Evolutionary conservation across 2,888 invertebrate genomes (phyloP).

Genomic region (Nipponacmea schrenckii): DNA sequence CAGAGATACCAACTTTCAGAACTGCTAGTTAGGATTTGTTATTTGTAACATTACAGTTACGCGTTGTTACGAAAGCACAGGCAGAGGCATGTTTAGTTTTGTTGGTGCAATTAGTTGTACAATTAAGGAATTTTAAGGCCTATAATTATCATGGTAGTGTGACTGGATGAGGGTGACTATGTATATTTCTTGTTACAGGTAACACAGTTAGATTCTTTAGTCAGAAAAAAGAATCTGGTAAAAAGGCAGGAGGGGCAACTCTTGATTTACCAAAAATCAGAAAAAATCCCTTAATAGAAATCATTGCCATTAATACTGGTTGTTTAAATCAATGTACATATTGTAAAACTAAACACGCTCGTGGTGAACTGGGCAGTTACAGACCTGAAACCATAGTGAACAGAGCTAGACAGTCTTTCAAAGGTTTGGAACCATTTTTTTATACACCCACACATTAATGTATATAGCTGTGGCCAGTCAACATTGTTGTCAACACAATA

Average conservation of each 20-base stretch:
- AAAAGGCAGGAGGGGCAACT: slow-evolving; percentile 84
- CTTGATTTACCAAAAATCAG: slow-evolving; percentile 92
- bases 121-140: too few species aligned
- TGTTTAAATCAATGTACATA: slow-evolving; percentile 99
- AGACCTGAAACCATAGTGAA: slow-evolving; percentile 88
- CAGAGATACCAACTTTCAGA: too few species aligned
- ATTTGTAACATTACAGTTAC: too few species aligned
- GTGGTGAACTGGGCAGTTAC: slow-evolving; percentile 96
- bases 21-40: too few species aligned
- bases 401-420: slow-evolving; percentile 83
- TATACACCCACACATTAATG: too few species aligned
- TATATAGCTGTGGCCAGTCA: too few species aligned
- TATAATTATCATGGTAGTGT: too few species aligned
- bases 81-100: too few species aligned
- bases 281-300: slow-evolving; percentile 95
- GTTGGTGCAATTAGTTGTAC: too few species aligned
- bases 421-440: slow-evolving; percentile 50
- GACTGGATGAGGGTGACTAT: too few species aligned
- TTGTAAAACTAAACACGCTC: slow-evolving; percentile 97
- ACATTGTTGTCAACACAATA: too few species aligned
- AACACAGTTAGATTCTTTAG: slow-evolving; percentile 64
- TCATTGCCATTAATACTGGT: slow-evolving; percentile 94
- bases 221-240: slow-evolving; percentile 80
- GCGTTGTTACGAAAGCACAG: too few species aligned
- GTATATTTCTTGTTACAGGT: slow-evolving; percentile 40